Base-by-base conservation (phyloP, 2,888 invertebrate genomes). In the Eumacrocentrus americanus region DNA sequence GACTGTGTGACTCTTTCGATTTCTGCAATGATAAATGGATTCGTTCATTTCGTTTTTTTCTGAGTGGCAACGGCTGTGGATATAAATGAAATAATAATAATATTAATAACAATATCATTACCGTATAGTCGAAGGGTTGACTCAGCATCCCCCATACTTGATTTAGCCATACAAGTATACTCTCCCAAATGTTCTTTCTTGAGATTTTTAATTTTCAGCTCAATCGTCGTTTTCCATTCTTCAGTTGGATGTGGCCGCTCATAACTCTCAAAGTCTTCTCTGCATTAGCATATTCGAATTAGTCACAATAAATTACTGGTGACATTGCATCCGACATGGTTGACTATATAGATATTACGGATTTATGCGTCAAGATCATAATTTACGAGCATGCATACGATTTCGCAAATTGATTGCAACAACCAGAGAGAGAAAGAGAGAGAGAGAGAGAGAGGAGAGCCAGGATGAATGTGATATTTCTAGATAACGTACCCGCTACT, bases 131-230 rank as follows among this genome's bases (percentile, higher is more conserved):
- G 81, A 60, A 90, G 83, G 16, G 87, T 87, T 25, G 88, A 88
- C 70, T 90, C 88, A 1, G 88, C 85, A 72, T 86, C 87, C 2
- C 91, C 91, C 78, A 90, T 83, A 7, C 87, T 87, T 70, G 91
- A 91, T 6, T 88, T 86, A 1, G 89, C 88, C 0, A 89, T 85
- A 73, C 91, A 91, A 48, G 86, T 88, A 76, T 90, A 91, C 2
- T 86, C 86, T 3, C 88, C 89, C 40, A 87, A 81, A 76, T 91
- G 90, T 62, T 83, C 81, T 52, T 80, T 79, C 54, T 82, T 83
- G 69, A 90, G 86, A 69, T 87, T 84, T 35, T 83, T 83, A 69
- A 91, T 86, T 55, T 84, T 85, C 60, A 91, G 81, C 55, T 85
- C 83, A 75, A 89, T 85, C 59, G 85, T 83, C 48, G 86, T 83